Evolutionary conservation across 2,797 vertebrate genomes (phyloP).

Genomic region (Onychomys torridus): DNA sequence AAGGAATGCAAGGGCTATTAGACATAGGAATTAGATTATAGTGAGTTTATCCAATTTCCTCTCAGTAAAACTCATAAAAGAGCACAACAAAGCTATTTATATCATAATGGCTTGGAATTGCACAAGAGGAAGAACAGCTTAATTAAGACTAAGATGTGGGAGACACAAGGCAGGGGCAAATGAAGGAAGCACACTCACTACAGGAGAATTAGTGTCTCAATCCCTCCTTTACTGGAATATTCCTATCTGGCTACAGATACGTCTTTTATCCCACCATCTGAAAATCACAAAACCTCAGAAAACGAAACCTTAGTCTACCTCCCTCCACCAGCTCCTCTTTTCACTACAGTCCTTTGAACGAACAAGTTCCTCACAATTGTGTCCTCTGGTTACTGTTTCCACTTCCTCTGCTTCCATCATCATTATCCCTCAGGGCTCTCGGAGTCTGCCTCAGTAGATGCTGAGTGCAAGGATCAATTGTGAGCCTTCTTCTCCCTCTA

Average conservation of each 20-base stretch:
- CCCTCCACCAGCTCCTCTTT: background rate
- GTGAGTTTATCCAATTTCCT: slow-evolving; percentile 57
- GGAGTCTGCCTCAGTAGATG: background rate
- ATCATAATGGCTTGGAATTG: slow-evolving; percentile 39
- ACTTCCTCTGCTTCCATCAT: background rate
- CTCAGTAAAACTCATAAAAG: slow-evolving; percentile 45
- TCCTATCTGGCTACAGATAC: slow-evolving; percentile 21
- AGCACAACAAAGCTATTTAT: slow-evolving; percentile 57
- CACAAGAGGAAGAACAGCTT: slow-evolving; percentile 40
- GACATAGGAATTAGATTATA: slow-evolving; percentile 49
- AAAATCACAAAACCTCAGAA: background rate
- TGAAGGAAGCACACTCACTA: background rate
- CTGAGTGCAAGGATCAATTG: background rate
- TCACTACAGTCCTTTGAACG: background rate
- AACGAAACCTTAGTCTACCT: background rate
- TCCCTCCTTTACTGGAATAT: slow-evolving; percentile 23
- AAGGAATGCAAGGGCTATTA: background rate
- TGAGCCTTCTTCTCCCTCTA: no score
- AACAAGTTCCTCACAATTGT: background rate
- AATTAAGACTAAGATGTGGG: slow-evolving; percentile 69
- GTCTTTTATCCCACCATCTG: background rate
- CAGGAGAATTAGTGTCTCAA: slow-evolving; percentile 22
- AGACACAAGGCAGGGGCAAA: slow-evolving; percentile 21
- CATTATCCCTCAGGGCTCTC: background rate
- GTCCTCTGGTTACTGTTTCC: background rate